Base-by-base conservation (phyloP, 2,888 invertebrate genomes). In the Parapristionchus giblindavisi region DNA sequence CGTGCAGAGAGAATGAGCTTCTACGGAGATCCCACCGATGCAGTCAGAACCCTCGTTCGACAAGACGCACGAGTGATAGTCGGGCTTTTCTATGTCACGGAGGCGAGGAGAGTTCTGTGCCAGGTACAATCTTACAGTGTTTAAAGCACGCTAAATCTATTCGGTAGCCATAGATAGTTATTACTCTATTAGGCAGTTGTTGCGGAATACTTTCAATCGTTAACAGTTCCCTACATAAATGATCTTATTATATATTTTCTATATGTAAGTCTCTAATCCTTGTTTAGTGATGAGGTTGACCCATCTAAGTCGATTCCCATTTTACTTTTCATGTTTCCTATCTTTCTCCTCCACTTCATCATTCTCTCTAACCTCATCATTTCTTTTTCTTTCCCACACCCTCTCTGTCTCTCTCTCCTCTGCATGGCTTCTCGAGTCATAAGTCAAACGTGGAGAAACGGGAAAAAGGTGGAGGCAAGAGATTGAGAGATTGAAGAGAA, bases 31-130 rank as follows among this genome's bases (percentile, higher is more conserved):
- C 98, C 98, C 3, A 93, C 93, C 8, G 97, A 97, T 89, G 82
- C 97, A 24, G 96, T 98, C 63, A 92, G 94, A 80, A 98, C 97
- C 90, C 91, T 99, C 58, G 90, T 90, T 79, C 92, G 96, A 66
- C 97, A 97, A 89, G 98, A 99, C 89, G 97, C 98, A 3, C 91
- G 99, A 80, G 96, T 99, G 82, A 96, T 99, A 83, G 95, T 99
- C 36, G 99, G 98, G 0, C 91, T 99, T 73, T 99, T 98, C 91
- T 99, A 99, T 90, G 98, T 97, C 77, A 96, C 95, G 8, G 96
- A 96, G 58, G 99, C 99, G 0, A 91, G 98, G 73, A 91, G 94
- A 70, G 98, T 99, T 0, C 92, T 99, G 29, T 99, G 99, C 89
- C 96, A 98, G 90, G 93, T 96, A 27, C 8, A 24, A 58, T 52